Evolutionary conservation across 2,888 invertebrate species (phyloP).

Genomic region (Sericinus montela): DNA sequence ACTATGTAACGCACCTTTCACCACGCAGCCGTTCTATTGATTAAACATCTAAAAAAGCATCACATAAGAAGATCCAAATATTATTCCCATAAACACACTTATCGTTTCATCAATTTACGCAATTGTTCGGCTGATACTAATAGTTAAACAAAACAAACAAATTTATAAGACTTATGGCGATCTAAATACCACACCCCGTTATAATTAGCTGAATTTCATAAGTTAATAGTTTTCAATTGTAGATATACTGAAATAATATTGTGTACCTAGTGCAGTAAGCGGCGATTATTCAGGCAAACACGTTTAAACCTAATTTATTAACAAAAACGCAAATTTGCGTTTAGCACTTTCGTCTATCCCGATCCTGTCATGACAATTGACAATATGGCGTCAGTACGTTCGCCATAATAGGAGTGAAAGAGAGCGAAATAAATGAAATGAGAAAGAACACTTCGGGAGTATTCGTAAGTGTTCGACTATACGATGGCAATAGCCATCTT

Average conservation of each 20-base stretch:
- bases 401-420: too few species aligned
- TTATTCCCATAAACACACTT: conserved; percentile 37
- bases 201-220: conserved; percentile 35
- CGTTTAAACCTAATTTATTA: conserved; percentile 36
- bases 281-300: conserved; percentile 36
- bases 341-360: conserved; percentile 56
- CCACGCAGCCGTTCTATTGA: conserved; percentile 48
- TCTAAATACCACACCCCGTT: conserved; percentile 72
- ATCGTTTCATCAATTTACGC: conserved; percentile 33
- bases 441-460: conserved; percentile 28
- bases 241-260: conserved; percentile 1
- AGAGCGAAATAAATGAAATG: too few species aligned
- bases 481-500: too few species aligned
- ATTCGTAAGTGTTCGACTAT: conserved; percentile 36
- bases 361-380: too few species aligned
- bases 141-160: conserved; percentile 67
- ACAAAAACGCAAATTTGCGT: conserved; percentile 43
- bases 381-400: conserved; percentile 58
- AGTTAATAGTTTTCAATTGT: conserved; percentile 10
- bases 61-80: conserved; percentile 20
- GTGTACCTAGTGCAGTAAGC: conserved; percentile 48
- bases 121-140: conserved; percentile 14
- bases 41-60: conserved; percentile 29
- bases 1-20: conserved; percentile 40
- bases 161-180: conserved; percentile 42